Base-by-base conservation (phyloP, 2,888 invertebrate species). In the Callimorpha dominula region DNA sequence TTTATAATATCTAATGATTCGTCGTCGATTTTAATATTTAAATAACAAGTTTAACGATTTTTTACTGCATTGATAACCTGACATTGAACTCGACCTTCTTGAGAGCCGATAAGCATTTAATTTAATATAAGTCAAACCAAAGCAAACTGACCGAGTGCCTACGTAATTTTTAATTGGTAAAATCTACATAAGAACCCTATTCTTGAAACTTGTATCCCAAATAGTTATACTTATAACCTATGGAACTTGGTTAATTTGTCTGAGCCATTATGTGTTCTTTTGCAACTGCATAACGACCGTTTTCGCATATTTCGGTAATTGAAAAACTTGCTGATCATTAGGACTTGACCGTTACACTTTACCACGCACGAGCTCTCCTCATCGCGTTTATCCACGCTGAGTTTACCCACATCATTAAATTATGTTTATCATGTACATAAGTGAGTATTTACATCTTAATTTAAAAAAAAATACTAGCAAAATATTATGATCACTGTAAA, bases 81-180 rank as follows among this genome's bases (percentile, higher is more conserved):
- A 50, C 74, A 71, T 71, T 74, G 70, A 67, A 65, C 65, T 15
- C 31, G 71, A 71, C 70, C 70, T 65, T 68, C 42, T 31, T 57
- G 49, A 17, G 50, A 40, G 4, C 20, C 31, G 71, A 71, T 71
- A 67, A 71, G n/a, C 46, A 63, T 60, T 20, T 14, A 60, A 14
- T 60, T 60, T 60, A 60, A 60, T 31, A 60, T 11, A 60, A 15
- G 60, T 7, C 68, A 68, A 57, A 42, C 20, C 54, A 68, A 68
- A 68, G 62, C 68, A 62, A 57, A 31, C 57, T 31, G 31, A 57
- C 20, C n/a, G n/a, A 57, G 20, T 31, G 0, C 20, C n/a, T 46
- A 31, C 60, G 20, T 60, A n/a, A n/a, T 67, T 67, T 67, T 31
- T 31, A 2, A 31, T 31, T 31, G 50, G 14, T 54, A 42, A 67